Percentiles rank a stretch among this genome's conserved stretches.
phyloP scores from a whole-genome alignment of 2,888 invertebrate genomes.

The Strigamia maritima region DNA sequence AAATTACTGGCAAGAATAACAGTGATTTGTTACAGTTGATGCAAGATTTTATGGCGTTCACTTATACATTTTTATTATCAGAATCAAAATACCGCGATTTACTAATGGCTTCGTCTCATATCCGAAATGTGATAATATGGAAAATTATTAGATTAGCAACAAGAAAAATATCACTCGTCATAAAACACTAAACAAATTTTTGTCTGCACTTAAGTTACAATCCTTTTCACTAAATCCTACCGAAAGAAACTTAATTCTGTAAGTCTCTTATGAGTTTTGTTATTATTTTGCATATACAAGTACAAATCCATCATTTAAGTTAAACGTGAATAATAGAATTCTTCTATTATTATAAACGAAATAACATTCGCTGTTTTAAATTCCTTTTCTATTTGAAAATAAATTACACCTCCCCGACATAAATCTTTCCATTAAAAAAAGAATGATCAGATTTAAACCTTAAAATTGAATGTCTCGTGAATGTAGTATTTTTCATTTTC shows the following conservation, averaged over 20 bases:
- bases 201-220: no score
- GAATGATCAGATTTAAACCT: neutral
- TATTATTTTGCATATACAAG: no score
- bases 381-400: neutral
- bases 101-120: neutral
- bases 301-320: no score
- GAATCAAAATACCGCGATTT: neutral
- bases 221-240: no score
- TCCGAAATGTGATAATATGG: neutral
- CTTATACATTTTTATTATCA: conserved; percentile 7
- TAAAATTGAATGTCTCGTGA: neutral
- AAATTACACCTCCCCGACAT: neutral
- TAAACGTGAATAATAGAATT: no score
- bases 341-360: no score
- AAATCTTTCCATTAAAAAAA: neutral
- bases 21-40: conserved; percentile 5
- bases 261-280: no score
- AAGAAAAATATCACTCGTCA: no score
- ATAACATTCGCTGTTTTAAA: no score
- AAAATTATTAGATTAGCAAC: neutral
- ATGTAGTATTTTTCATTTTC: neutral
- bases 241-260: no score
- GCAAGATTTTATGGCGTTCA: conserved; percentile 1
- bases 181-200: no score
- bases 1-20: neutral